Conservation (phyloP, 2,113 vertebrate species). For the Chinchilla lanigera region DNA sequence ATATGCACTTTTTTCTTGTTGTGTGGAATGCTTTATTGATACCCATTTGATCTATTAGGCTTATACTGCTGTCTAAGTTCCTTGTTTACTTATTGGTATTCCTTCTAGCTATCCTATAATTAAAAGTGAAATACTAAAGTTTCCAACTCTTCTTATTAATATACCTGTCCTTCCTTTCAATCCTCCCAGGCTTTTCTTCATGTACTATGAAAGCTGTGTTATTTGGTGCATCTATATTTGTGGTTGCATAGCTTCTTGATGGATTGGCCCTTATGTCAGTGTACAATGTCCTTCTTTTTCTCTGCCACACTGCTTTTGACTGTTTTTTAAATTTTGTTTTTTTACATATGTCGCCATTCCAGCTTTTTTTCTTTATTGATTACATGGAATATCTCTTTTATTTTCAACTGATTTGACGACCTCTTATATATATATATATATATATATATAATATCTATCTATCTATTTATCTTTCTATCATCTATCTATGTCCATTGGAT, state of each 20-base stretch:
- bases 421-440: too few relatives aligned
- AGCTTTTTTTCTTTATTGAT: too few relatives aligned
- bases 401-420: too few relatives aligned
- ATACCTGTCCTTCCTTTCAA: background rate
- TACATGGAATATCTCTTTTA: too few relatives aligned
- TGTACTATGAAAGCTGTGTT: background rate
- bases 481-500: background rate
- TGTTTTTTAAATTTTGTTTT: background rate
- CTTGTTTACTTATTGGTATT: background rate
- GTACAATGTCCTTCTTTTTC: background rate
- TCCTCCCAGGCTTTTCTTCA: background rate
- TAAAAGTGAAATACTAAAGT: background rate
- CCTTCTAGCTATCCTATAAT: background rate
- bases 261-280: background rate
- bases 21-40: background rate
- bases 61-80: background rate
- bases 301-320: background rate
- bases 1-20: background rate
- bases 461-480: too few relatives aligned
- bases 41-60: background rate
- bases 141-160: background rate
- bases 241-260: background rate
- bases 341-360: too few relatives aligned
- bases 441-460: too few relatives aligned
- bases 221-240: background rate